Evolutionary conservation across 2,113 vertebrate genomes (phyloP), one percentile per base, ranked within the genome.

Genomic region (Leptobrachium leishanense): DNA sequence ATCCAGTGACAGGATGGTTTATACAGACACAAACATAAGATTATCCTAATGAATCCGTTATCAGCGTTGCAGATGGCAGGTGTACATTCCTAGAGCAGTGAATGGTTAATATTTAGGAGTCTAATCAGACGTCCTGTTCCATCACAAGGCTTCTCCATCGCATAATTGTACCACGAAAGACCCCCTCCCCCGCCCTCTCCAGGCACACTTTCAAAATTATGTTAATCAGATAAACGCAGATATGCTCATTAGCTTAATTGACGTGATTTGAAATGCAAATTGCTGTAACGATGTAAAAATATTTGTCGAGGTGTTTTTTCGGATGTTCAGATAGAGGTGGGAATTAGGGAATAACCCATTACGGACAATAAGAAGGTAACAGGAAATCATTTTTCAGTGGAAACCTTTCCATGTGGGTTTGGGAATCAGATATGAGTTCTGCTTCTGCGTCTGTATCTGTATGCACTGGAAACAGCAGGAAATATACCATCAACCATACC

Each of bases 261-360:
- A 80, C 72, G 71, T 80, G 78, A 80, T 80, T 80, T 80, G 78
- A 80, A 80, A 80, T 80, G 78, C 78, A 74, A 80, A 80, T 80
- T 44, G 40, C 5, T 80, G 72, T 59, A 74, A 80, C 72, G 71
- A 74, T 80, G 78, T 68, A 68, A 80, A 80, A 80, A 80, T 80
- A 80, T 80, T 80, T 80, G 53, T 64, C 64, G 72, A 74, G 71
- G 44, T 65, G 10, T 20, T 80, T 57, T 74, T 74, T 68, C 64
- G 50, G 71, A 59, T 74, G 64, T 68, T 62, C 41, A 31, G 31
- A 68, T 10, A 31, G 68, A 72, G 72, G 64, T 74, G 71, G 78
- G 55, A 74, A 39, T 54, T 67, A 65, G 78, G 78, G 78, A 80
- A 80, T 74, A 74, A 46, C 72, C 71, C 78, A 74, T 80, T 80